Base-by-base conservation (phyloP, 1,140 invertebrate genomes). In the Penaeus japonicus region DNA sequence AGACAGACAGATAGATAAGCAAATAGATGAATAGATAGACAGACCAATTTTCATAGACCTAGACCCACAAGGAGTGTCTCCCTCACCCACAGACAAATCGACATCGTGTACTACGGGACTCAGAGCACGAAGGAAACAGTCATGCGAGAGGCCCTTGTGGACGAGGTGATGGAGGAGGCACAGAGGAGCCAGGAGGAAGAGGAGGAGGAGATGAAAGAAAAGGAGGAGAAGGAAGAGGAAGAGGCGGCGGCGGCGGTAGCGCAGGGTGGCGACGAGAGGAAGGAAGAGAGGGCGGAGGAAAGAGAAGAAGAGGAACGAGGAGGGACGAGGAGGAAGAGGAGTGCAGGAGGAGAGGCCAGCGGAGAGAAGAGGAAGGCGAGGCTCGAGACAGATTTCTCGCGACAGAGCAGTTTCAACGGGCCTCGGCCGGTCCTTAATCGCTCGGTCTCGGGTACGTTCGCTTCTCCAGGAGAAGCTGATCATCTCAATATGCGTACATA, bases 101-200 rank as follows among this genome's bases (percentile, higher is more conserved):
- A 88, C 47, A 88, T 88, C 20, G 24, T 83, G 4, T 84, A 88
- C 53, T 88, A 83, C 32, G 86, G 86, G 0, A 75, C 80, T n/a
- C 82, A 88, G 30, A 88, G 86, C n/a, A 62, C 81, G 35, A 81
- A 53, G 65, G 86, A 88, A 54, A 88, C 86, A 22, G 54, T 55
- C 30, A n/a, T 88, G 80, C 27, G 53, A 55, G 86, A 75, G 18
- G 86, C 80, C 0, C 4, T 75, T 4, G 86, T 88, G 79, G 86
- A 88, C 53, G 80, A 88, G 70, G 80, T 88, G 62, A 88, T 88
- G 86, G 10, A 47, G n/a, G 86, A 73, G 24, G 86, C 86, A n/a
- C 30, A 55, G 0, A 78, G 47, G 3, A 57, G 35, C 78, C 62
- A 73, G 32, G n/a, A 18, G 35, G 70, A 27, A 30, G 70, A 73